phyloP scores from a whole-genome alignment of 2,797 vertebrate genomes.

The Morus bassanus region DNA sequence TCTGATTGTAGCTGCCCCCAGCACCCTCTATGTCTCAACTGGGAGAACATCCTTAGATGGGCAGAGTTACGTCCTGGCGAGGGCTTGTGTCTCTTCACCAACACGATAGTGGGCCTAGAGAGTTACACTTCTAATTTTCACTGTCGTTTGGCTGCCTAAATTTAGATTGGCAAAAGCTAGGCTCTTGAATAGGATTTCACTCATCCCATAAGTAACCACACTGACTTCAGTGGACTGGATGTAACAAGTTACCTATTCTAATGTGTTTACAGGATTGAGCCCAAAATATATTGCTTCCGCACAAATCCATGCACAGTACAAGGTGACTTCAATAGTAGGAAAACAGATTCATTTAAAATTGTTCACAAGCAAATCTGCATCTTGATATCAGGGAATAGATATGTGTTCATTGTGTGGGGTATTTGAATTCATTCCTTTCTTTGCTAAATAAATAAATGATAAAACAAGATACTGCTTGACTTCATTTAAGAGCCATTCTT shows the following conservation, averaged over 20 bases:
- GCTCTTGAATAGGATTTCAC: neutral
- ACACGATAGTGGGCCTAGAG: neutral
- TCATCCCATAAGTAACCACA: neutral
- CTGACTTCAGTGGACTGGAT: neutral
- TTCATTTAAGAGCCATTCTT: conserved; percentile 55
- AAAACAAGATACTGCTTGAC: conserved; percentile 46
- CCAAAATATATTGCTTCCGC: conserved; percentile 53
- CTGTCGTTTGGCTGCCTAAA: neutral
- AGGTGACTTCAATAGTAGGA: neutral
- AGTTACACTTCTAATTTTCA: neutral
- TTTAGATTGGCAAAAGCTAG: neutral
- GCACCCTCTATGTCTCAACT: neutral
- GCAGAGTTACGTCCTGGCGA: neutral
- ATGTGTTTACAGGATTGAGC: conserved; percentile 49
- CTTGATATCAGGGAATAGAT: conserved; percentile 64
- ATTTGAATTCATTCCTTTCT: conserved; percentile 66
- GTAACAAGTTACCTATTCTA: neutral
- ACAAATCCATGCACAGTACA: conserved; percentile 34
- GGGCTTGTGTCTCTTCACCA: neutral
- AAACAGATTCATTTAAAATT: conserved; percentile 7
- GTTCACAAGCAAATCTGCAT: conserved; percentile 36
- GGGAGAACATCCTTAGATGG: neutral
- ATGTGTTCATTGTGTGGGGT: conserved; percentile 52
- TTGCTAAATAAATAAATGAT: conserved; percentile 68
- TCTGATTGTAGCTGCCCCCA: neutral